A percentile compares a stretch with the other conserved stretches of the same genome.
phyloP scores from a whole-genome alignment of 2,888 invertebrate genomes.

The Tachina grossa region DNA sequence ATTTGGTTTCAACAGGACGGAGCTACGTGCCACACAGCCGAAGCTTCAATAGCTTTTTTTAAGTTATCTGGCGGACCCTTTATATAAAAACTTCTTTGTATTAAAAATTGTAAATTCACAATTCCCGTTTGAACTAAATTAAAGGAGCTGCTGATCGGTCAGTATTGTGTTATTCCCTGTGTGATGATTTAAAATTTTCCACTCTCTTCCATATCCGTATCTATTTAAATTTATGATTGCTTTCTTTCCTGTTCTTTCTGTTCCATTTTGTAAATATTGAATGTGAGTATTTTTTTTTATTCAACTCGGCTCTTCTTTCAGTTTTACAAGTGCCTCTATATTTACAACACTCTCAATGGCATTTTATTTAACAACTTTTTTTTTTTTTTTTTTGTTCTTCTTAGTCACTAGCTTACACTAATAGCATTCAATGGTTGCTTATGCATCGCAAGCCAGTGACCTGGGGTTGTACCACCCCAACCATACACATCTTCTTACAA shows the following conservation, averaged over 20 bases:
- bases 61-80: too few species aligned
- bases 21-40: too few species aligned
- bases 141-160: constrained; percentile 32
- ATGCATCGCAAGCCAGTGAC: constrained; percentile 65
- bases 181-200: constrained; percentile 36
- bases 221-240: constrained; percentile 83
- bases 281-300: constrained; percentile 64
- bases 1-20: too few species aligned
- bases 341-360: constrained; percentile 42
- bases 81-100: too few species aligned
- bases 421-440: constrained; percentile 50
- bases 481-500: constrained; percentile 20
- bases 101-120: too few species aligned
- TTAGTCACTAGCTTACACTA: constrained; percentile 40
- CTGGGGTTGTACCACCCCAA: constrained; percentile 55
- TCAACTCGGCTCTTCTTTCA: constrained; percentile 18
- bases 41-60: too few species aligned
- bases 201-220: constrained; percentile 73
- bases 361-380: constrained; percentile 17
- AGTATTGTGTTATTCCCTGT: constrained; percentile 2
- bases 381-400: constrained; percentile 7
- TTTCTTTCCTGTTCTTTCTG: constrained; percentile 80
- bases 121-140: not conserved
- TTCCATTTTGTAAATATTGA: constrained; percentile 64
- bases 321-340: constrained; percentile 45